A percentile compares a stretch with the other conserved stretches of the same genome.
Conservation (phyloP, 2,797 vertebrate species). For the Propithecus perrieri region DNA sequence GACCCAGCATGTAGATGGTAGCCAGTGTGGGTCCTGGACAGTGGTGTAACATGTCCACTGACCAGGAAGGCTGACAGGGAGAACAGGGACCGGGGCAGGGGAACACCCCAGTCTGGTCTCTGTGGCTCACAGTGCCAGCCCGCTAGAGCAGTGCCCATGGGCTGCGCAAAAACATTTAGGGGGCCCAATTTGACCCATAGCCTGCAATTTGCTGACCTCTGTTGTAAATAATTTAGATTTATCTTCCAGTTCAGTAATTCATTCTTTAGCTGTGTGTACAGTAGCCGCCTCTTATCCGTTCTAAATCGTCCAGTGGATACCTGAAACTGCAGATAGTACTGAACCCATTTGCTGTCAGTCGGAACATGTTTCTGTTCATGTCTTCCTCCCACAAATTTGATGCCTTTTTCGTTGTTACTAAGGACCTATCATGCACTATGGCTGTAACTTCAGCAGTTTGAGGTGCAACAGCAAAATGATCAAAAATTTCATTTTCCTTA, state of each 20-base stretch:
- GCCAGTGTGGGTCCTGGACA: neutral
- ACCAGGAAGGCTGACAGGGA: neutral
- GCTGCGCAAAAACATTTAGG: neutral
- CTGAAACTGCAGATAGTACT: neutral
- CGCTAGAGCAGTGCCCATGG: neutral
- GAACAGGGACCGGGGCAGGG: neutral
- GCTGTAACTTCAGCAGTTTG: neutral
- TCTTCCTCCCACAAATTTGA: neutral
- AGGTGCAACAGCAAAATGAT: neutral
- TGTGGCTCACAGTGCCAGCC: neutral
- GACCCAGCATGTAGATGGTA: neutral
- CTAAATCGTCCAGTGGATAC: neutral
- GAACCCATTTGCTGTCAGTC: neutral
- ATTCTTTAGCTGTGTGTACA: neutral
- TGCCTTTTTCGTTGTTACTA: neutral
- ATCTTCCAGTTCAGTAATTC: neutral
- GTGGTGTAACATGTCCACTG: neutral
- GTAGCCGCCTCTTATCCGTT: neutral
- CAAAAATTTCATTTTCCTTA: neutral
- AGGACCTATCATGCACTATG: neutral
- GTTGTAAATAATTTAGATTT: constrained; percentile 11
- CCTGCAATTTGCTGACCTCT: neutral
- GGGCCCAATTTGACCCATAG: neutral
- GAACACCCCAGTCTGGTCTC: neutral
- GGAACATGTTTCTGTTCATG: neutral